Evolutionary conservation across 2,113 vertebrate genomes (phyloP), one percentile per base, ranked within the genome.

Genomic region (Trematocara stigmaticum): DNA sequence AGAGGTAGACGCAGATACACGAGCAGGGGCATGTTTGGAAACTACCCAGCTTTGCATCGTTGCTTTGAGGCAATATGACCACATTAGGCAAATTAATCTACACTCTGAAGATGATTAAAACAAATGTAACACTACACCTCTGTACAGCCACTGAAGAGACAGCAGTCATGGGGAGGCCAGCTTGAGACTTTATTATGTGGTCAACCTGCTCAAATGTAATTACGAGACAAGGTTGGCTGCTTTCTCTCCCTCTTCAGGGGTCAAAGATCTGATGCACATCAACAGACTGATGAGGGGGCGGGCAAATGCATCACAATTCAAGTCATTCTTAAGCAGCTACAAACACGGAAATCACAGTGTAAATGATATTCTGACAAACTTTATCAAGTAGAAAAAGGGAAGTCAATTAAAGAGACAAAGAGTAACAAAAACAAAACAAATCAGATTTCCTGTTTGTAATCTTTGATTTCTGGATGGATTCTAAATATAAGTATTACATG

Each of bases 301-400:
- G 71, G 71, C 45, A 18, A 49, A 31, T 47, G 15, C 42, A 47
- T 29, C 42, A 76, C 42, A n/a, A 76, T 76, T 47, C 16, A 7
- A 11, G 9, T 49, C 15, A 5, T 76, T 49, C 42, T 11, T n/a
- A 74, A 74, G 42, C 2, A 7, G 69, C 42, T 31, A 3, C 26
- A 76, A 31, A 49, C 45, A 49, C 4, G 0, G 3, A 23, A 51
- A 69, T 40, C 38, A 69, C 6, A 16, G 7, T 0, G 10, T 64
- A 82, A 53, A 5, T 38, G 4, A 38, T 82, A 20, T 10, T 38
- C 23, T 31, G 69, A 76, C 23, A 74, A 74, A 18, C 15, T 49
- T 74, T 47, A 7, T 49, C 42, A 18, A 29, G 66, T 71, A 71
- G 40, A 6, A 71, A 71, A 71, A 47, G 13, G 66, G 13, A 15